These are phyloP conservation scores for Periphyllus acericola DNA, from an alignment of 2,888 invertebrate genomes.

Conservation along the genomic window DNA sequence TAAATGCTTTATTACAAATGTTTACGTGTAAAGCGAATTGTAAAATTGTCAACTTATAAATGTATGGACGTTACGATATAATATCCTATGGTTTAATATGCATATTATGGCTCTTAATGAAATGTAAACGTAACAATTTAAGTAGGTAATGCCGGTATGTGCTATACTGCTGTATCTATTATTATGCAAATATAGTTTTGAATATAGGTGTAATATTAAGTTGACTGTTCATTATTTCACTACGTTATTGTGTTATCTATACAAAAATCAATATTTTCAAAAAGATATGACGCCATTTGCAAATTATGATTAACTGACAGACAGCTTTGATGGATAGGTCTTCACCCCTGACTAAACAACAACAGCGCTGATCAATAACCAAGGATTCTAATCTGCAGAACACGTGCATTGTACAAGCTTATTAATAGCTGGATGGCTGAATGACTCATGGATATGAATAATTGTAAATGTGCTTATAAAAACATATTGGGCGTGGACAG, in stretches of 20 bases:
- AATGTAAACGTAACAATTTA: too few relatives aligned
- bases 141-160: too few relatives aligned
- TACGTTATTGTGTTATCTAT: background rate
- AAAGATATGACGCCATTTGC: background rate
- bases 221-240: too few relatives aligned
- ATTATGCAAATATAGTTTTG: too few relatives aligned
- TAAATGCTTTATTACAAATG: too few relatives aligned
- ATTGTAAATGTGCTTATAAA: background rate
- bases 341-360: background rate
- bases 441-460: background rate
- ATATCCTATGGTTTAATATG: too few relatives aligned
- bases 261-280: background rate
- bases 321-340: background rate
- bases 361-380: background rate
- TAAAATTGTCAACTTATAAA: too few relatives aligned
- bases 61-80: too few relatives aligned
- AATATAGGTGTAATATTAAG: too few relatives aligned
- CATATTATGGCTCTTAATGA: too few relatives aligned
- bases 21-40: too few relatives aligned
- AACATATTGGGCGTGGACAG: background rate
- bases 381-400: background rate
- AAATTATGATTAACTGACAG: background rate
- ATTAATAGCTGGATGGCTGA: background rate
- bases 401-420: background rate
- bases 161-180: too few relatives aligned